Percentiles rank a stretch among this genome's conserved stretches.
phyloP scores from a whole-genome alignment of 1,140 invertebrate species.

The Oncopeltus fasciatus region DNA sequence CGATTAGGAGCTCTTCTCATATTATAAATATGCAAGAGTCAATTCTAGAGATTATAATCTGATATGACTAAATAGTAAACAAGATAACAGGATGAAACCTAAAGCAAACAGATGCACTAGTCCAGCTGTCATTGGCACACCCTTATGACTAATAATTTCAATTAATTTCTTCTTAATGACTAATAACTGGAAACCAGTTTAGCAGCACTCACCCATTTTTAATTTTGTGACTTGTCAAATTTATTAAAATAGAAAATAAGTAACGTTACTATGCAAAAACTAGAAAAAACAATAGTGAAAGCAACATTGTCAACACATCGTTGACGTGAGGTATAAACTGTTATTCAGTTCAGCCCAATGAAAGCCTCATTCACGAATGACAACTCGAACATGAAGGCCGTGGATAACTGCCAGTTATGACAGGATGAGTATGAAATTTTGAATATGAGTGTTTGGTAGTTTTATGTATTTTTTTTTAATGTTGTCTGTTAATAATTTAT shows the following conservation, averaged over 20 bases:
- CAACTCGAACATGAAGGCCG: not conserved
- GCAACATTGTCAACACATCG: not conserved
- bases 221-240: not conserved
- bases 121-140: not conserved
- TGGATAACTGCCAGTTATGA: not conserved
- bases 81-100: not conserved
- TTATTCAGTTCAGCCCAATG: not conserved
- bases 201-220: not conserved
- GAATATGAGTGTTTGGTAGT: not conserved
- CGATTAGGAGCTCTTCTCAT: not conserved
- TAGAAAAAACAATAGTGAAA: not conserved
- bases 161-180: not conserved
- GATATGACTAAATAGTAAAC: not conserved
- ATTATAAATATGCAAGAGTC: no score
- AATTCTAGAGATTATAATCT: no score
- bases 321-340: not conserved
- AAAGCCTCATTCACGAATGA: not conserved
- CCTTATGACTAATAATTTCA: not conserved
- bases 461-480: not conserved
- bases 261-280: not conserved
- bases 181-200: not conserved
- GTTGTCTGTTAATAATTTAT: not conserved
- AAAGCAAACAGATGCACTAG: not conserved
- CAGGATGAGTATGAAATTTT: not conserved
- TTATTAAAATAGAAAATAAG: not conserved